These are phyloP conservation scores for Arizona elegans DNA, from an alignment of 2,113 vertebrate genomes.

Conservation along the genomic window DNA sequence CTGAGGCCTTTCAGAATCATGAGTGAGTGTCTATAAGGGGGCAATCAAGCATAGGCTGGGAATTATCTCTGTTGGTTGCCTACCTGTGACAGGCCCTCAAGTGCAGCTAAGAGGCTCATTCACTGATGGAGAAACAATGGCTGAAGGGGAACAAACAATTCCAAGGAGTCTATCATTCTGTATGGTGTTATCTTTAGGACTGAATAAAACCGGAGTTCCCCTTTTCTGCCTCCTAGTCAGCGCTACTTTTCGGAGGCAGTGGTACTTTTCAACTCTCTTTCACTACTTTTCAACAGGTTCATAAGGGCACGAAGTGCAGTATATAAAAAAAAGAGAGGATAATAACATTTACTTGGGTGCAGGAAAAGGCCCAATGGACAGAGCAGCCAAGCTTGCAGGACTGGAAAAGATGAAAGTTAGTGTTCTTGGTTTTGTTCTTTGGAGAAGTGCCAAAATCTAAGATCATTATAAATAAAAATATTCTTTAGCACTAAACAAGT, in stretches of 20 bases:
- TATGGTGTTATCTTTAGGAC: slow-evolving; percentile 95
- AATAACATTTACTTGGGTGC: slow-evolving; percentile 83
- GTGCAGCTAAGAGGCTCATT: slow-evolving; percentile 90
- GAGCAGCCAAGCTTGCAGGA: slow-evolving; percentile 78
- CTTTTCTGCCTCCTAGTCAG: slow-evolving; percentile 82
- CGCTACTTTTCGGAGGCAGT: slow-evolving; percentile 85
- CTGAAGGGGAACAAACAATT: slow-evolving; percentile 88
- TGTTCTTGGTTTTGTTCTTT: slow-evolving; percentile 29
- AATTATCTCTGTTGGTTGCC: slow-evolving; percentile 91
- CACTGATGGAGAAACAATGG: slow-evolving; percentile 84
- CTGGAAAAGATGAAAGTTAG: slow-evolving; percentile 74
- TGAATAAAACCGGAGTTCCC: slow-evolving; percentile 92
- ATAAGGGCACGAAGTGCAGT: slow-evolving; percentile 91
- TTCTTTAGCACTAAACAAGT: slow-evolving; percentile 63
- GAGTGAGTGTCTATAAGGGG: slow-evolving; percentile 88
- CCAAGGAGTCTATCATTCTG: slow-evolving; percentile 97
- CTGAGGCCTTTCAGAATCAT: slow-evolving; percentile 91
- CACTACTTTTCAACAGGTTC: slow-evolving; percentile 90
- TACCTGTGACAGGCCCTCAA: slow-evolving; percentile 96
- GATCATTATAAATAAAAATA: slow-evolving; percentile 55
- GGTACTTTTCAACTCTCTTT: slow-evolving; percentile 87
- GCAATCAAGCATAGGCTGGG: slow-evolving; percentile 93
- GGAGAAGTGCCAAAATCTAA: slow-evolving; percentile 65
- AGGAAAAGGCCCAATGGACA: slow-evolving; percentile 75
- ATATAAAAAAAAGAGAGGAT: slow-evolving; percentile 85